Base-by-base conservation (phyloP, 2,113 vertebrate genomes). In the Orientallactaga bullata region DNA sequence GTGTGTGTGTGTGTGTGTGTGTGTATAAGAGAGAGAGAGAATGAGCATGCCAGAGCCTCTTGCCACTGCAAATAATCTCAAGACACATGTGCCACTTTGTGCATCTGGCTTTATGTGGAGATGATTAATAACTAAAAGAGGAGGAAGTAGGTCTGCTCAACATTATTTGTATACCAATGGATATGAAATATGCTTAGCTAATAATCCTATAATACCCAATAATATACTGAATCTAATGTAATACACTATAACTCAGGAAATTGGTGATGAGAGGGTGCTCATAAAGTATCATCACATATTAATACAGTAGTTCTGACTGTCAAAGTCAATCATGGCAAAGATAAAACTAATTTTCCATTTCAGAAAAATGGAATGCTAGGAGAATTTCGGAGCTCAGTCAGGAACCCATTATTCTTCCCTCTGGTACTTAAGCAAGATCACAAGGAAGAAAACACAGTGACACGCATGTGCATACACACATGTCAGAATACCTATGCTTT, bases 321-420 rank as follows among this genome's bases (percentile, higher is more conserved):
- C 85, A 32, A 87, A 85, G 65, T 55, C n/a, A 96, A 58, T 51
- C 84, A 55, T 15, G 15, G 20, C 7, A 20, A 93, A 92, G 73
- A 61, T 39, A 88, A 85, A 78, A 94, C 63, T 58, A 24, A 30
- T 28, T 47, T 94, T 78, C 30, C 69, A 68, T 65, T 85, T 66
- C 15, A 60, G 39, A 83, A 30, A 91, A 90, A 15, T 39, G 7
- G 16, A 92, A 90, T 73, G 71, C 83, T 69, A 37, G n/a, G 32
- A 20, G 58, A 65, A 58, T 93, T 93, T 84, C 66, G 66, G 28
- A 85, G 80, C 71, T 76, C 20, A 80, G 23, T 61, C 10, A 82
- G 65, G 32, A 82, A 30, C 76, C 55, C 51, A 26, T 76, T 73
- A 60, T 61, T 72, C 26, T 80, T 88, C 69, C 11, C 37, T 30